Conservation (phyloP, 2,113 vertebrate genomes). For the Litocranius walleri region DNA sequence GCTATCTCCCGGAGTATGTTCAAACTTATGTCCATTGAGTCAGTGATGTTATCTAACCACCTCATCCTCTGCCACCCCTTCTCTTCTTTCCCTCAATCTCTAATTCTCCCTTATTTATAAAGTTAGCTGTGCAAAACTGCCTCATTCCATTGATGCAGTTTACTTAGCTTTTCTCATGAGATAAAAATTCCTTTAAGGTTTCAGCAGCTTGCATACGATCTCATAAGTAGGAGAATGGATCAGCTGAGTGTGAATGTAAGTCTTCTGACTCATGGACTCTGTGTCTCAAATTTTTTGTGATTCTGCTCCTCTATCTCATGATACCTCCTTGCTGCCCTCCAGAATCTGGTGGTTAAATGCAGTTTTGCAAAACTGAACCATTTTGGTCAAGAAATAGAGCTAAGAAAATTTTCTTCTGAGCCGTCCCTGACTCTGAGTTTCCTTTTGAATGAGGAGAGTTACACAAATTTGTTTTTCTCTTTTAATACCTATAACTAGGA, state of each 20-base stretch:
- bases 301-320: neutral
- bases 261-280: no score
- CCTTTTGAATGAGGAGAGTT: neutral
- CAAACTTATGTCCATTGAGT: neutral
- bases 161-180: neutral
- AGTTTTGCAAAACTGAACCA: neutral
- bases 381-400: slow-evolving; percentile 16
- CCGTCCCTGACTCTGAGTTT: neutral
- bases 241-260: no score
- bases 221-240: neutral
- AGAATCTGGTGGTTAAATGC: neutral
- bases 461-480: neutral
- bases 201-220: neutral
- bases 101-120: neutral
- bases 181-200: neutral
- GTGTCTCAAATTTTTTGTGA: neutral
- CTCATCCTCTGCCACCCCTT: neutral
- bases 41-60: neutral
- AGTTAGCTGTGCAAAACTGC: neutral
- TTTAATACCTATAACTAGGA: neutral
- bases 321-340: neutral
- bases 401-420: neutral
- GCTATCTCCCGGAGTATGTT: neutral
- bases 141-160: neutral
- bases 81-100: neutral